Evolutionary conservation across 2,797 vertebrate genomes (phyloP), one percentile per base, ranked within the genome.

Genomic region (Leucoraja ocellata): DNA sequence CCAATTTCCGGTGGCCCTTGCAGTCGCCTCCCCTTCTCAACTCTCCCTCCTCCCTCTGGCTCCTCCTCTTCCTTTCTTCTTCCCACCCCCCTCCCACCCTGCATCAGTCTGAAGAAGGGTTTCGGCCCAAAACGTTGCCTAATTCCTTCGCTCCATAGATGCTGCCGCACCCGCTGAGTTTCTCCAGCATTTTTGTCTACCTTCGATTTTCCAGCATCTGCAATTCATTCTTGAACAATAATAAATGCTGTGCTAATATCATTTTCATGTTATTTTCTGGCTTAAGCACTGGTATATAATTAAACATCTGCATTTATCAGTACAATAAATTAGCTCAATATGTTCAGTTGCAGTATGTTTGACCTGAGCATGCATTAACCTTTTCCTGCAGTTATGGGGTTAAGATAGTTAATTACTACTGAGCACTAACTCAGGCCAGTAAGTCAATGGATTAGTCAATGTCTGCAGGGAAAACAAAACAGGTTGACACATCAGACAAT

Each of bases 301-400:
- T 90, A 61, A 88, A 58, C 84, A 88, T 68, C 61, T 88, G 84
- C 65, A n/a, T 88, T 63, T 63, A 90, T 18, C 86, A 90, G 63
- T 90, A 68, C 68, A 90, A 90, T 90, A 90, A 90, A 90, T 90
- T 90, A 68, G 86, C 86, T 90, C 61, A 90, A 90, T 71, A n/a
- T 90, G 65, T 71, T 90, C 63, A 71, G 86, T 90, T 90, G 39
- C 39, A 46, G 39, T 46, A 90, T 90, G 63, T 65, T 71, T 14
- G 32, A 90, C 18, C 36, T 71, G 65, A 39, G n/a, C 86, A 71
- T 8, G 18, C 54, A 1, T 68, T 90, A 6, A 36, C 61, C 16
- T 90, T 32, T 90, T 71, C 61, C 28, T 36, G 25, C n/a, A 90
- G 14, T 21, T 68, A 68, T 90, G 14, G 32, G n/a, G 61, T 90